Evolutionary conservation across 2,113 vertebrate species (phyloP).

Genomic region (Toxotes chatareus): DNA sequence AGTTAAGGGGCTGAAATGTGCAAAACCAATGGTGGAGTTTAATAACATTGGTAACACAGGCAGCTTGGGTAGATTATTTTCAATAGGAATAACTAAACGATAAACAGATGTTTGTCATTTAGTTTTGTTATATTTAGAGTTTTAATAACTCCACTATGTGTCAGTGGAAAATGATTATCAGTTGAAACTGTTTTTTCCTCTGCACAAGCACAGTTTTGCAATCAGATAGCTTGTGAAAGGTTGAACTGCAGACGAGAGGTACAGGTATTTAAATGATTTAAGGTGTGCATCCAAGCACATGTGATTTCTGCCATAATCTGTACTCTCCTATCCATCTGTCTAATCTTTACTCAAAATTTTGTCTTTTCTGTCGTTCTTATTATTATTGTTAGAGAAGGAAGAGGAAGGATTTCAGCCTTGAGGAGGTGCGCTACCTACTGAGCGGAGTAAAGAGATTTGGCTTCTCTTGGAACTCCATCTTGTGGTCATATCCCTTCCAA

Average conservation of each 20-base stretch:
- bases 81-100: accelerated
- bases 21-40: background rate
- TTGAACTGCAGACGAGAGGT: background rate
- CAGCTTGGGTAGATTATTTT: background rate
- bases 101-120: background rate
- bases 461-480: conserved; percentile 79
- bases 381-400: conserved; percentile 38
- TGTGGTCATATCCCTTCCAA: conserved; percentile 80
- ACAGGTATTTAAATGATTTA: background rate
- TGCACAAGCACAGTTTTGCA: background rate
- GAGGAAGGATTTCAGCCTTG: conserved; percentile 68
- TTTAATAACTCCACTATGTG: background rate
- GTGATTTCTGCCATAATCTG: background rate
- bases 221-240: background rate
- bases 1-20: conserved; percentile 6
- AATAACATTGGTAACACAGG: background rate
- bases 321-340: background rate
- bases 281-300: background rate
- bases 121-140: background rate
- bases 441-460: conserved; percentile 72
- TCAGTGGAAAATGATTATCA: background rate
- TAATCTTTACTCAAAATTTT: background rate
- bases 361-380: background rate
- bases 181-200: background rate
- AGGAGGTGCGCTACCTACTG: conserved; percentile 72